Evolutionary conservation across 2,888 invertebrate species (phyloP).

Genomic region (Patella depressa): DNA sequence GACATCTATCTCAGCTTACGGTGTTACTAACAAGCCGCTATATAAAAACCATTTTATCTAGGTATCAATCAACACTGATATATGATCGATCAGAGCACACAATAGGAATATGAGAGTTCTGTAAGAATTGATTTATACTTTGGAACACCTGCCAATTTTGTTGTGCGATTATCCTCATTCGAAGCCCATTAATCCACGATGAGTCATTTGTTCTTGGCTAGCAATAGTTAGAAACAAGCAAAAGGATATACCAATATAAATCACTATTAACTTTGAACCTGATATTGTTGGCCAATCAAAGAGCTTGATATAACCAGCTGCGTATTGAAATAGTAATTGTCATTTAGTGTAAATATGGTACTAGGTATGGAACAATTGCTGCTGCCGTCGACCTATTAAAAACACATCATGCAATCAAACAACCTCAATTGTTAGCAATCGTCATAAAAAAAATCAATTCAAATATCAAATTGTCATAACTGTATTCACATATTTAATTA

Average conservation of each 20-base stretch:
- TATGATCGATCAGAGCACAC: constrained; percentile 18
- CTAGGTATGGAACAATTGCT: neutral
- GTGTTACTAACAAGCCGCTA: constrained; percentile 8
- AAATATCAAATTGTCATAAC: too few species aligned
- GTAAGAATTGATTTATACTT: constrained; percentile 32
- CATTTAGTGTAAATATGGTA: constrained; percentile 1
- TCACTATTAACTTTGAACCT: constrained; percentile 11
- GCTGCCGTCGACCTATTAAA: neutral
- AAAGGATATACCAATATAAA: constrained; percentile 22
- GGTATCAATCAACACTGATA: constrained; percentile 20
- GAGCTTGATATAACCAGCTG: neutral
- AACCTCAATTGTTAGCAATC: too few species aligned
- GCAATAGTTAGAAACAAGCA: constrained; percentile 15
- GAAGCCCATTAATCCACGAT: constrained; percentile 39
- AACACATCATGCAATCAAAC: neutral
- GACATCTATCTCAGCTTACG: constrained; percentile 18
- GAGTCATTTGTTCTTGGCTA: constrained; percentile 36
- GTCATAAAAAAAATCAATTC: too few species aligned
- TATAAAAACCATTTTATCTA: constrained; percentile 24
- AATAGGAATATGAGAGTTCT: constrained; percentile 21
- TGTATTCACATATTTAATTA: too few species aligned
- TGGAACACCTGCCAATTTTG: constrained; percentile 36
- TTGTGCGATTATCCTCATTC: constrained; percentile 39
- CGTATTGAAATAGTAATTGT: constrained; percentile 11
- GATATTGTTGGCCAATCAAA: neutral